Conservation (phyloP, 1,140 invertebrate genomes). For the Bombus superbus region DNA sequence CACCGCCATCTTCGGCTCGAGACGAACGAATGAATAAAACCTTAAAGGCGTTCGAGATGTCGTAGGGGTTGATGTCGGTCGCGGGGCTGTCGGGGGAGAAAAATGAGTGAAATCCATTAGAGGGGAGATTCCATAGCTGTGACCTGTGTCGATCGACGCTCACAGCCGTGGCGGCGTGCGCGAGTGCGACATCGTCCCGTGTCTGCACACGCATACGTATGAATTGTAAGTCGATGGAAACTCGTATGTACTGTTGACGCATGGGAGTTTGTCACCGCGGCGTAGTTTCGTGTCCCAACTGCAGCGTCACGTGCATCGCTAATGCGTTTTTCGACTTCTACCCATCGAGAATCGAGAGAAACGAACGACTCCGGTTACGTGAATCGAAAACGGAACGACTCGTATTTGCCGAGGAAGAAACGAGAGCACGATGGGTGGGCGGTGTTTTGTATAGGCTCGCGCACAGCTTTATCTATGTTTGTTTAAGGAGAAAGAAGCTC, state of each 20-base stretch:
- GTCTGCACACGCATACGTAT: background rate
- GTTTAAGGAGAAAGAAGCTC: slow-evolving; percentile 27
- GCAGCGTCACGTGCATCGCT: slow-evolving; percentile 72
- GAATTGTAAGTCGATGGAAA: slow-evolving; percentile 45
- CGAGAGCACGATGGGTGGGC: slow-evolving; percentile 13
- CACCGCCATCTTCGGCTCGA: background rate
- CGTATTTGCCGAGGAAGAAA: slow-evolving; percentile 13
- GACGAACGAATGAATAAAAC: slow-evolving; percentile 52
- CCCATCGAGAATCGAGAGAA: slow-evolving; percentile 34
- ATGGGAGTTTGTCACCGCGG: slow-evolving; percentile 23
- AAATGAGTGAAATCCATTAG: slow-evolving; percentile 84
- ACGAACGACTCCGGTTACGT: slow-evolving; percentile 26
- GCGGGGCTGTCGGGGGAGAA: slow-evolving; percentile 75
- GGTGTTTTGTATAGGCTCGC: slow-evolving; percentile 1
- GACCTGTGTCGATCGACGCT: slow-evolving; percentile 65
- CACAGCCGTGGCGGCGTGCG: slow-evolving; percentile 6
- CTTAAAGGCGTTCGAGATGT: slow-evolving; percentile 62
- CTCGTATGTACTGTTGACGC: slow-evolving; percentile 28
- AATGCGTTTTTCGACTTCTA: slow-evolving; percentile 67
- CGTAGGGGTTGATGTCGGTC: slow-evolving; percentile 67
- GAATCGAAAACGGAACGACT: slow-evolving; percentile 16
- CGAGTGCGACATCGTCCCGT: slow-evolving; percentile 8
- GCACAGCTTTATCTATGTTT: slow-evolving; percentile 42
- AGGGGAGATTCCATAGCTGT: slow-evolving; percentile 71
- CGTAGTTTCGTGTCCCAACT: slow-evolving; percentile 38